A percentile compares a stretch with the other conserved stretches of the same genome.
phyloP scores from a whole-genome alignment of 2,888 invertebrate species.

The Polymixis flavicincta region DNA sequence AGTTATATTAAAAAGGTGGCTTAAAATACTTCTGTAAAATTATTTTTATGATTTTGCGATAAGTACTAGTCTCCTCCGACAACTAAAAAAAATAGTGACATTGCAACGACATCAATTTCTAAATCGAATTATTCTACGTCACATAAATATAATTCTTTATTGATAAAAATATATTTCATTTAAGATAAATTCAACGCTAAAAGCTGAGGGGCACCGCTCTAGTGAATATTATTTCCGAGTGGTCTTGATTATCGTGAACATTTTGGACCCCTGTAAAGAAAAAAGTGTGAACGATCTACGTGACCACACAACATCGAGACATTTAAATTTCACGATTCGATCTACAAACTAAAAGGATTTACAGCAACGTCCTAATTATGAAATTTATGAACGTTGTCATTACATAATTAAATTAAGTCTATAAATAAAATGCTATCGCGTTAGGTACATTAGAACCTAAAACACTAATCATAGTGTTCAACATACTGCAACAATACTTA shows the following conservation, averaged over 20 bases:
- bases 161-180: slow-evolving; percentile 74
- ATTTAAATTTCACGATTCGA: slow-evolving; percentile 70
- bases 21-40: slow-evolving; percentile 82
- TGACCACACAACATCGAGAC: slow-evolving; percentile 85
- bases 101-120: slow-evolving; percentile 70
- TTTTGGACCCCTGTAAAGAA: slow-evolving; percentile 61
- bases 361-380: slow-evolving; percentile 57
- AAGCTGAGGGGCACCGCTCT: slow-evolving; percentile 70
- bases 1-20: slow-evolving; percentile 75
- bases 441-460: slow-evolving; percentile 74
- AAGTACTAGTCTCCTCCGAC: slow-evolving; percentile 73
- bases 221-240: slow-evolving; percentile 51
- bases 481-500: slow-evolving; percentile 78
- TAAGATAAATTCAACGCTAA: slow-evolving; percentile 69
- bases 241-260: slow-evolving; percentile 39
- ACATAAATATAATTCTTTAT: slow-evolving; percentile 64
- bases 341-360: slow-evolving; percentile 71
- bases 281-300: slow-evolving; percentile 71
- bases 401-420: slow-evolving; percentile 64
- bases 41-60: slow-evolving; percentile 72
- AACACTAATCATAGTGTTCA: slow-evolving; percentile 67
- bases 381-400: slow-evolving; percentile 50
- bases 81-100: slow-evolving; percentile 65
- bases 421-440: slow-evolving; percentile 77
- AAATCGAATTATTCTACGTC: slow-evolving; percentile 68